A percentile compares a stretch with the other conserved stretches of the same genome.
Conservation (phyloP, 2,888 invertebrate genomes). For the Tenthredo mesomela region DNA sequence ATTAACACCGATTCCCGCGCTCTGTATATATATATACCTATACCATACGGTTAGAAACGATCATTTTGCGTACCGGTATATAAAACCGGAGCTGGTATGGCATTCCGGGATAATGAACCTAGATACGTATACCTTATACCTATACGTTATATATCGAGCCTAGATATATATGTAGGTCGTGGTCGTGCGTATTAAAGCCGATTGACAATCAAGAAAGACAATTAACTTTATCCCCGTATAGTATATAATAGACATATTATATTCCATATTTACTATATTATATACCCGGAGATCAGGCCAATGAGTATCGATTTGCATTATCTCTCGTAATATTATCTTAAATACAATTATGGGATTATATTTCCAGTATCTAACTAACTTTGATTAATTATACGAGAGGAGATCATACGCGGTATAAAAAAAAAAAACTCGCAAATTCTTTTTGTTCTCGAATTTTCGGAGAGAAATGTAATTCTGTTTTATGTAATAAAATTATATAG, state of each 20-base stretch:
- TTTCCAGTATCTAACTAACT: not conserved
- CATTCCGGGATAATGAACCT: not conserved
- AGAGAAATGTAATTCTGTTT: no score
- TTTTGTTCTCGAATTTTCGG: no score
- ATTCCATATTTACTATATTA: not conserved
- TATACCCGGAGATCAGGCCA: not conserved
- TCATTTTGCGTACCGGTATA: not conserved
- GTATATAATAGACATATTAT: not conserved
- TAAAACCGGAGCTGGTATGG: not conserved
- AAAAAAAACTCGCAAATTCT: no score
- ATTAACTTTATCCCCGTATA: not conserved
- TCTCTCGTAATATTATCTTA: not conserved
- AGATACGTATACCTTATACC: not conserved
- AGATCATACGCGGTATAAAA: no score
- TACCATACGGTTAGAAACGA: not conserved
- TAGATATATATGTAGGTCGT: not conserved
- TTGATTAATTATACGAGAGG: not conserved
- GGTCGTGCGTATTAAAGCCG: not conserved
- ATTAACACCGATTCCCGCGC: slow-evolving; percentile 8
- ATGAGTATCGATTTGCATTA: not conserved
- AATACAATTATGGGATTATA: not conserved
- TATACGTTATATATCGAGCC: no score
- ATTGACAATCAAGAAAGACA: not conserved
- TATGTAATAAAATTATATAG: no score
- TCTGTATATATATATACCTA: no score